Evolutionary conservation across 1,140 invertebrate genomes (phyloP), one percentile per base, ranked within the genome.

Genomic region (Drosophila sturtevanti): DNA sequence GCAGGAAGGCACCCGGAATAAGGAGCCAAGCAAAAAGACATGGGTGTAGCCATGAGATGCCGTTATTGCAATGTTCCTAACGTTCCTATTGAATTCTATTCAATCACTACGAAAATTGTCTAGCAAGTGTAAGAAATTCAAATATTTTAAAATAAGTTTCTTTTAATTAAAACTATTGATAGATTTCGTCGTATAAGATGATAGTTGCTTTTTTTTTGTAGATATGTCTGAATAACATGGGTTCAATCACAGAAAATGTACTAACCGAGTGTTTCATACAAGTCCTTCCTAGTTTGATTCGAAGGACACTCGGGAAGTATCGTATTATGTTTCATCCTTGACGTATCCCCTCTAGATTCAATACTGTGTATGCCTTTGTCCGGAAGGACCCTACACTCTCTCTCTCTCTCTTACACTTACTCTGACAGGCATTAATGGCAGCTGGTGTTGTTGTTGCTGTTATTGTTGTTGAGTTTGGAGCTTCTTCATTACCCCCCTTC

Each of bases 381-480:
- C 3, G 41, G n/a, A 21, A 48, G 41, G 41, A 48, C 41, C 6
- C 41, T 48, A 16, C 16, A 9, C 14, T 18, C 9, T 48, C 16
- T 21, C 41, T 48, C 7, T 21, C 41, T 48, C 12, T 38, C 12
- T n/a, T 4, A 4, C 27, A 6, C 27, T 7, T 6, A 31, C 27
- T 48, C 10, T 48, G 41, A 10, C 75, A 87, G 65, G 79, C 82
- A 87, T 87, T 89, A 89, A 89, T 72, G 84, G 69, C 79, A 87
- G 84, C 84, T 87, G 82, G 68, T 86, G 56, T 68, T 72, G 48
- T 59, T 63, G 52, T 58, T 51, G 54, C 58, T 61, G 55, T 34
- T 34, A 21, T 60, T 38, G 37, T 12, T 60, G 58, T 16, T 38
- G 54, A 34, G 56, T 63, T 56, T 4, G 35, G 27, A 21, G 31